Conservation (phyloP, 2,113 vertebrate species). For the Elaphurus davidianus region DNA sequence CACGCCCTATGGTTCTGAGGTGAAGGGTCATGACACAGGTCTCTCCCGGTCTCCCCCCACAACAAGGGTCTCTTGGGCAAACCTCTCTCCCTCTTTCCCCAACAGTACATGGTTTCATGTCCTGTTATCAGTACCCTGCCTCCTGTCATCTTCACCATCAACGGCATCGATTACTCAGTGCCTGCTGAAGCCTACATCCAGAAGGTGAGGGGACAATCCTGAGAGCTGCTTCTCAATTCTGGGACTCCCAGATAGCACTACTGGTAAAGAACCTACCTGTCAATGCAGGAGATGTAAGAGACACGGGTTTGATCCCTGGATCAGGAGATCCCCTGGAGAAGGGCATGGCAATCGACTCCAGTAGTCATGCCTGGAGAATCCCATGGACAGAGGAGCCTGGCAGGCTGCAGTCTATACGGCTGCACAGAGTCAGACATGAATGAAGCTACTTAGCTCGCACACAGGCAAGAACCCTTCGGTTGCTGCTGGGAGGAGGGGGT, state of each 20-base stretch:
- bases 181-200: conserved; percentile 70
- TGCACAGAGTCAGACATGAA: background rate
- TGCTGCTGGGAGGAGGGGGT: background rate
- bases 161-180: conserved; percentile 52
- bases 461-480: background rate
- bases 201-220: conserved; percentile 45
- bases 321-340: background rate
- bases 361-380: background rate
- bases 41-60: background rate
- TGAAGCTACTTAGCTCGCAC: background rate
- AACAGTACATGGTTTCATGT: conserved; percentile 59
- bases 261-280: background rate
- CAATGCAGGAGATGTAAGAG: background rate
- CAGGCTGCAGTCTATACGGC: background rate
- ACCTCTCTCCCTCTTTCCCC: background rate
- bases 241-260: background rate
- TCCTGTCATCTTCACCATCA: conserved; percentile 75
- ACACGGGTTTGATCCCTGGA: background rate
- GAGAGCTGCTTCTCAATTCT: background rate
- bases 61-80: accelerated
- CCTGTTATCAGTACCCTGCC: background rate
- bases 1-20: background rate
- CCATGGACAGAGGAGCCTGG: background rate
- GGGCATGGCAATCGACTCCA: background rate
- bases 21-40: background rate